Evolutionary conservation across 2,888 invertebrate genomes (phyloP).

Genomic region (Drosophila paracracens): DNA sequence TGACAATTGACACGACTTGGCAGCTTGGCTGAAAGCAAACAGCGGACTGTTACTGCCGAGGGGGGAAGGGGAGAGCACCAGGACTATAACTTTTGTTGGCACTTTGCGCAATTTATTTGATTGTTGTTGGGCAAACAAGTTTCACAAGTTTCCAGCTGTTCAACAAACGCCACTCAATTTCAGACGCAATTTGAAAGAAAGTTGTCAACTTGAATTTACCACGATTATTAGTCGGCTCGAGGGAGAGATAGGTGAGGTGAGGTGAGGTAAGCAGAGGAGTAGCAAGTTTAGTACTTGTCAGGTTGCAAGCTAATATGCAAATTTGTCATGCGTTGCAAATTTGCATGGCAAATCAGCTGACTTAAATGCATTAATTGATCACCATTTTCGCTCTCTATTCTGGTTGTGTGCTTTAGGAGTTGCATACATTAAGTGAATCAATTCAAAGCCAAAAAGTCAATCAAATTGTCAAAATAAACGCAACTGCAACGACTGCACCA

Average conservation of each 20-base stretch:
- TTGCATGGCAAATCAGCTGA: conserved; percentile 13
- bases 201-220: conserved; percentile 54
- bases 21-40: conserved; percentile 33
- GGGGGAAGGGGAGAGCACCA: not conserved
- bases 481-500: conserved; percentile 27
- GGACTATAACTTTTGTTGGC: conserved; percentile 52
- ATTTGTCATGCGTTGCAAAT: conserved; percentile 17
- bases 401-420: conserved; percentile 38
- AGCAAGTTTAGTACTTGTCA: not conserved
- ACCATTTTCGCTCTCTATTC: not conserved
- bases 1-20: conserved; percentile 76
- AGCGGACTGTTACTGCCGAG: no score
- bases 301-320: conserved; percentile 18
- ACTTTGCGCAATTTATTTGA: conserved; percentile 80
- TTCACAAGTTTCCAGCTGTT: conserved; percentile 76
- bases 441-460: conserved; percentile 77
- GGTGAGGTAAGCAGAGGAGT: not conserved
- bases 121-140: conserved; percentile 79
- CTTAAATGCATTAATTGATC: conserved; percentile 48
- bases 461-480: conserved; percentile 65
- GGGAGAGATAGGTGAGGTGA: not conserved
- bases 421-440: conserved; percentile 61
- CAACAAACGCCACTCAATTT: conserved; percentile 74
- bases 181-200: conserved; percentile 64
- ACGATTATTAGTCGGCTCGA: conserved; percentile 60